Percentiles rank a stretch among this genome's conserved stretches.
phyloP scores from a whole-genome alignment of 1,140 invertebrate species.

The Helicoverpa zea region DNA sequence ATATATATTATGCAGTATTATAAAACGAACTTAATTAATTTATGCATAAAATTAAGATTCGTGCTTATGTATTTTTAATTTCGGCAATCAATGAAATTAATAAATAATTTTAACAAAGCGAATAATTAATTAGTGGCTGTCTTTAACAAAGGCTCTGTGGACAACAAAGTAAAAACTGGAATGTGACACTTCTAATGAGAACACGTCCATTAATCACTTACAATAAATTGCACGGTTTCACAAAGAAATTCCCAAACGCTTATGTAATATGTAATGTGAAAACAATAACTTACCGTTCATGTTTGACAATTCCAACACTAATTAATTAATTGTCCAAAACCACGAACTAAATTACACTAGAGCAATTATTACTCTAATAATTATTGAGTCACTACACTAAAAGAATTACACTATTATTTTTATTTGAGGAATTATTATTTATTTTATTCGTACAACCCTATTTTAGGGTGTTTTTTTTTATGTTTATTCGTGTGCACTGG shows the following conservation, averaged over 20 bases:
- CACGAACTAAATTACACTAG: constrained; percentile 27
- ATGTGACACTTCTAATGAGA: background rate
- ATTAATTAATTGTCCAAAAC: constrained; percentile 17
- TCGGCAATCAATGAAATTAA: background rate
- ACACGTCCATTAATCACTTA: constrained; percentile 8
- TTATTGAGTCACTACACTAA: constrained; percentile 32
- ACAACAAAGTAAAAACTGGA: constrained; percentile 16
- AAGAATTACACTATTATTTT: background rate
- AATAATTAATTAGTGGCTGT: background rate
- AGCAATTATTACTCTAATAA: background rate
- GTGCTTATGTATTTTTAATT: too few relatives aligned
- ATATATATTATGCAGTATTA: too few relatives aligned
- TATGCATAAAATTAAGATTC: too few relatives aligned
- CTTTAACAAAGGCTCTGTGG: constrained; percentile 4
- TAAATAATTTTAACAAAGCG: background rate
- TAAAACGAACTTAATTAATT: too few relatives aligned
- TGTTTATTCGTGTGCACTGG: constrained; percentile 6
- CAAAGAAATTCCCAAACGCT: constrained; percentile 15
- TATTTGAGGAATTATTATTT: background rate
- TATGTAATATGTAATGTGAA: background rate
- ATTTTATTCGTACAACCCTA: background rate
- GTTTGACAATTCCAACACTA: constrained; percentile 36
- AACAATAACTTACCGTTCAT: constrained; percentile 36
- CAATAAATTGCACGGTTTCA: background rate
- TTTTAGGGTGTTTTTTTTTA: background rate